phyloP scores from a whole-genome alignment of 37 sponge, comb jelly and placozoan genomes.

The Lycopodina hypogea region DNA sequence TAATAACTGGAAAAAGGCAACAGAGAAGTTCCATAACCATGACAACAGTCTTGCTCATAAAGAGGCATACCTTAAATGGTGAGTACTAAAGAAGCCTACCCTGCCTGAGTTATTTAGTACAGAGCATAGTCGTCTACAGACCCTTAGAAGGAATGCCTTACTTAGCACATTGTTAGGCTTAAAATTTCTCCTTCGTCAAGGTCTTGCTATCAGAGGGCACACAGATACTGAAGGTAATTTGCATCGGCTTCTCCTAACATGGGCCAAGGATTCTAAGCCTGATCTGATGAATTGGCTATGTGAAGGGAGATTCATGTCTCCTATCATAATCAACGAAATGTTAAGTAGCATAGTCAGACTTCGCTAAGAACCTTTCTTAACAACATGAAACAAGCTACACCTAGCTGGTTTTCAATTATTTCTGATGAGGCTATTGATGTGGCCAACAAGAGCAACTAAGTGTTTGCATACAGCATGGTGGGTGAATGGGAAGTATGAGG shows the following conservation, averaged over 20 bases:
- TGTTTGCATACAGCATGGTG: conserved; percentile 33
- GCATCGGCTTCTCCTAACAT: conserved; percentile 34
- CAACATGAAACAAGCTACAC: conserved; percentile 18
- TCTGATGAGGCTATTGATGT: conserved; percentile 47
- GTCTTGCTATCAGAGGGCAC: conserved; percentile 57
- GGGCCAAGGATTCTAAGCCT: conserved; percentile 13
- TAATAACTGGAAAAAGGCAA: conserved; percentile 61
- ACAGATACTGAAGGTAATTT: conserved; percentile 26
- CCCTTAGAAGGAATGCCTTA: neutral
- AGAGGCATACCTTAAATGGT: conserved; percentile 11
- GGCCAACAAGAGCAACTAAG: conserved; percentile 14
- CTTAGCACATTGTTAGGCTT: conserved; percentile 38
- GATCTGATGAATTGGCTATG: conserved; percentile 40
- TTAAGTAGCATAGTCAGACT: conserved; percentile 38
- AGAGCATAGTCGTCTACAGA: neutral
- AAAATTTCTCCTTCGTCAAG: conserved; percentile 45
- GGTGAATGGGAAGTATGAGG: conserved; percentile 34
- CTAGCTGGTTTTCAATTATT: conserved; percentile 35
- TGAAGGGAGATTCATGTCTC: conserved; percentile 39
- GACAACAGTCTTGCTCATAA: conserved; percentile 15
- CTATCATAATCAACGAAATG: conserved; percentile 44
- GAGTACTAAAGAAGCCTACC: neutral
- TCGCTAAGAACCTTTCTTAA: conserved; percentile 10
- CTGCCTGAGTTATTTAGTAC: neutral
- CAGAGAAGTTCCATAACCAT: conserved; percentile 17